These are phyloP conservation scores for Tetrao urogallus DNA, from an alignment of 2,113 vertebrate species.

Conservation along the genomic window DNA sequence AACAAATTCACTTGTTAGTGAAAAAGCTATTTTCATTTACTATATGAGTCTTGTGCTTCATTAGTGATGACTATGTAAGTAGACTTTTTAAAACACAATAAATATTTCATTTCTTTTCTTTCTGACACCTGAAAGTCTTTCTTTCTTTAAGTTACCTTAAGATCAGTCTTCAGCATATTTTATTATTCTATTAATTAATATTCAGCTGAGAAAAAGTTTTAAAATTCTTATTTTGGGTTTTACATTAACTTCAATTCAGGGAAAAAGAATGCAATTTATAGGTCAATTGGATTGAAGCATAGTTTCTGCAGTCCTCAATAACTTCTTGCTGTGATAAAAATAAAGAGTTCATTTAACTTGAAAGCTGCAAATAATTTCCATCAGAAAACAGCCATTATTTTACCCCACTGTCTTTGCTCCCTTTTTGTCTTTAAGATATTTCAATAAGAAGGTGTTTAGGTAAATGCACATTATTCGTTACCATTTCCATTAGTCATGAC, in stretches of 20 bases:
- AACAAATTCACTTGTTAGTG: not conserved
- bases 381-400: not conserved
- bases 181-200: not conserved
- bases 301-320: not conserved
- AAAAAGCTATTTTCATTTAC: not conserved
- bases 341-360: not conserved
- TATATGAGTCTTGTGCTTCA: not conserved
- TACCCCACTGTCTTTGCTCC: not conserved
- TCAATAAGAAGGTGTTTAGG: not conserved
- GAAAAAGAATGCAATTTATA: not conserved
- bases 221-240: not conserved
- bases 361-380: not conserved
- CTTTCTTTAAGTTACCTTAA: not conserved
- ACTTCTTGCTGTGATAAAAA: not conserved
- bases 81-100: not conserved
- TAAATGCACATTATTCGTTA: not conserved
- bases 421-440: not conserved
- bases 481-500: not conserved
- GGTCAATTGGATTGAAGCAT: not conserved
- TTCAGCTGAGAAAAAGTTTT: not conserved
- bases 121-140: not conserved
- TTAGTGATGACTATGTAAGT: not conserved
- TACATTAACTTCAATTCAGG: not conserved
- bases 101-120: not conserved
- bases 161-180: not conserved